Evolutionary conservation across 2,113 vertebrate species (phyloP).

Genomic region (Cephalopholis sonnerati): DNA sequence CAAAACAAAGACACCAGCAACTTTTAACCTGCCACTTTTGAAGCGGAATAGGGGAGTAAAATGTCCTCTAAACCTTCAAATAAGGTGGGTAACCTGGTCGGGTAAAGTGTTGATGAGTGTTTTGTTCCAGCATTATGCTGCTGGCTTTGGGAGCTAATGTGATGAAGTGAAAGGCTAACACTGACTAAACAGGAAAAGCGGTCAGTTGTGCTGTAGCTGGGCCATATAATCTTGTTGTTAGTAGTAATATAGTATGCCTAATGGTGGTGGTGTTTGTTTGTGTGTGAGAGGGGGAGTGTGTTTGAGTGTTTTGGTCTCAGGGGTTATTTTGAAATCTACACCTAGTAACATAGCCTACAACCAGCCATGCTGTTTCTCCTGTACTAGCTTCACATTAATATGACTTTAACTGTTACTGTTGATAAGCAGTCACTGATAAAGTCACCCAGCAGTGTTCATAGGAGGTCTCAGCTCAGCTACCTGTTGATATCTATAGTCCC

Average conservation of each 20-base stretch:
- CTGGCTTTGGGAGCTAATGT: conserved; percentile 14
- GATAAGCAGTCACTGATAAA: conserved; percentile 21
- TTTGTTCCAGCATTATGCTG: background rate
- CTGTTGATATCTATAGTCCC: conserved; percentile 71
- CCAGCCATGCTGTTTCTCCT: conserved; percentile 22
- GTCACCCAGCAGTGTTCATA: conserved; percentile 28
- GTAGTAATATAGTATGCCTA: conserved; percentile 5
- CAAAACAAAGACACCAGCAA: conserved; percentile 53
- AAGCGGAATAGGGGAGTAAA: conserved; percentile 83
- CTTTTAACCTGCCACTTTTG: conserved; percentile 72
- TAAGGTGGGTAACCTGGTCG: conserved; percentile 88
- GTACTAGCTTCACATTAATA: background rate
- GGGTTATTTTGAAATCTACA: conserved; percentile 50
- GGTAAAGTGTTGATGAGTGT: conserved; percentile 13
- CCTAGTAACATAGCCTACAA: background rate
- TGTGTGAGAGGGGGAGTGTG: background rate
- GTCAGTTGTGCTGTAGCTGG: background rate
- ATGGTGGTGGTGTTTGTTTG: conserved; percentile 25
- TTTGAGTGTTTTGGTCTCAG: background rate
- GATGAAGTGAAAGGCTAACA: conserved; percentile 24
- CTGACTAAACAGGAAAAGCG: background rate
- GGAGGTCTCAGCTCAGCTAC: conserved; percentile 52
- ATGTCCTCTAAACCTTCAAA: conserved; percentile 91
- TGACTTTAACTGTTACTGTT: background rate
- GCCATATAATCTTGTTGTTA: conserved; percentile 17